phyloP scores from a whole-genome alignment of 2,888 invertebrate genomes.

The Drosophila acutilabella region DNA sequence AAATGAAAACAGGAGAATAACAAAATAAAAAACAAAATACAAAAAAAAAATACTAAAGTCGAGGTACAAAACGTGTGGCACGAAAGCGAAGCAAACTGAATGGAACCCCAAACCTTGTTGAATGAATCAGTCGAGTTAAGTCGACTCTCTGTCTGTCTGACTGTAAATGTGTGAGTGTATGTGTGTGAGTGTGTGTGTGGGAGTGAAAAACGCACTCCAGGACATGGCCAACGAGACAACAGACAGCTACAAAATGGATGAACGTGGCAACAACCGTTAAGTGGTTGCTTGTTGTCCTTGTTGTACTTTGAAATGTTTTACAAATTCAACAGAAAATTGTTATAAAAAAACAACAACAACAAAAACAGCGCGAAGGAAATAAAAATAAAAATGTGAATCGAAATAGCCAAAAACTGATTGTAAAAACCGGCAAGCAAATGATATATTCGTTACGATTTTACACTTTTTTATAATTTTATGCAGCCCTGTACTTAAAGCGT shows the following conservation, averaged over 20 bases:
- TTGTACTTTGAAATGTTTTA: constrained; percentile 77
- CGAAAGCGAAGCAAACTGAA: constrained; percentile 57
- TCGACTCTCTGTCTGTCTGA: constrained; percentile 22
- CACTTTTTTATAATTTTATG: neutral
- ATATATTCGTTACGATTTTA: constrained; percentile 17
- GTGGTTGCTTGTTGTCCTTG: constrained; percentile 78
- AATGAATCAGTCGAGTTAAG: constrained; percentile 55
- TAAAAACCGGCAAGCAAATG: constrained; percentile 28
- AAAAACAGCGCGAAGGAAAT: too few species aligned
- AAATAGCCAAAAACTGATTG: constrained; percentile 44
- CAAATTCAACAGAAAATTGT: constrained; percentile 70
- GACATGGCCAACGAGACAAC: constrained; percentile 54
- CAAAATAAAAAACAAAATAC: constrained; percentile 12
- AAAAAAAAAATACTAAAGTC: constrained; percentile 19
- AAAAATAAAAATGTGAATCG: constrained; percentile 18
- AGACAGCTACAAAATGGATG: constrained; percentile 70
- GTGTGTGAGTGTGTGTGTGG: constrained; percentile 7
- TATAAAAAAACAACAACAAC: neutral
- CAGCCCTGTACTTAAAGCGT: neutral
- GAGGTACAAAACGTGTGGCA: constrained; percentile 54
- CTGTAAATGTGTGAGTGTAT: constrained; percentile 1
- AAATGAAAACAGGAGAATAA: constrained; percentile 11
- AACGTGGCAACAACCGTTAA: constrained; percentile 80
- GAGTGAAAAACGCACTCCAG: constrained; percentile 68
- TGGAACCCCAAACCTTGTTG: constrained; percentile 43